Conservation (phyloP, 2,113 vertebrate species). For the Todiramphus saurophagus region DNA sequence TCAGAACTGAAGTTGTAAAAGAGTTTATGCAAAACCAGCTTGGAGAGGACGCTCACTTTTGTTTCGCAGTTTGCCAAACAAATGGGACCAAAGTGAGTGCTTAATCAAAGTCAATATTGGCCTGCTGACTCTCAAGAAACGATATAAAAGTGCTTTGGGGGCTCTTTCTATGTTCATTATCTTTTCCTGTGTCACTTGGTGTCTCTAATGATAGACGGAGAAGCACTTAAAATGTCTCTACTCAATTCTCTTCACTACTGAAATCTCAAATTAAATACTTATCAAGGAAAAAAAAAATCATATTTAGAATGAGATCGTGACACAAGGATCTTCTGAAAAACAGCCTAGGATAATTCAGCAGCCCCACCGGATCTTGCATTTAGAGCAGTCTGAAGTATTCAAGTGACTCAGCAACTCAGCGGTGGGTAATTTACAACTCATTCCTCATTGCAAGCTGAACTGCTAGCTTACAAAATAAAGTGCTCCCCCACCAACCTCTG, state of each 20-base stretch:
- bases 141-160: conserved; percentile 74
- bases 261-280: conserved; percentile 46
- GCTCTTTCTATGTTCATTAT: conserved; percentile 62
- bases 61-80: conserved; percentile 74
- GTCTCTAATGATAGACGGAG: conserved; percentile 65
- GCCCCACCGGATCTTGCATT: conserved; percentile 51
- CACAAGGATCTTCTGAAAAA: conserved; percentile 31
- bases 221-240: conserved; percentile 69
- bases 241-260: conserved; percentile 51
- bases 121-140: conserved; percentile 80
- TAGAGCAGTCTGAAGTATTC: conserved; percentile 42
- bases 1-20: conserved; percentile 61
- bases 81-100: conserved; percentile 56
- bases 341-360: conserved; percentile 45
- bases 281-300: conserved; percentile 39
- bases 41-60: conserved; percentile 61
- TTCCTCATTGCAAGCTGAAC: background rate
- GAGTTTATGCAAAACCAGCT: conserved; percentile 71
- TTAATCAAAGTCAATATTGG: conserved; percentile 79
- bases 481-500: background rate
- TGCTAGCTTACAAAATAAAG: background rate
- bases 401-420: conserved; percentile 55
- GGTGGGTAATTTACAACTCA: conserved; percentile 57
- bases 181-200: conserved; percentile 64
- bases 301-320: conserved; percentile 48